Conservation (phyloP, 2,888 invertebrate species). For the Philereme transversata region DNA sequence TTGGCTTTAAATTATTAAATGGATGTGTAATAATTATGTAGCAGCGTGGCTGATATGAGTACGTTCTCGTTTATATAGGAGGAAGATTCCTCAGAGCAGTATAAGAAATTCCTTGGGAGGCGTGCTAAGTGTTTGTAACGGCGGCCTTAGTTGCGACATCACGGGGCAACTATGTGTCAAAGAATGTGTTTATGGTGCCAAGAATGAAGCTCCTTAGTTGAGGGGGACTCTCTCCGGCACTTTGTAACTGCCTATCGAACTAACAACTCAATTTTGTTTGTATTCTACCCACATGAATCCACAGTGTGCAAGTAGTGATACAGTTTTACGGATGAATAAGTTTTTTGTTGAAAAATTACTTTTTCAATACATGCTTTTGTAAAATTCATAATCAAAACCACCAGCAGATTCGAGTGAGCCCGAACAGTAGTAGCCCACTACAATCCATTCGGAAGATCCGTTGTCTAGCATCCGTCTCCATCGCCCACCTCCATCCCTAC, state of each 20-base stretch:
- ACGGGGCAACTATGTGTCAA: conserved; percentile 78
- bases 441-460: too few relatives aligned
- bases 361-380: too few relatives aligned
- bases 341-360: too few relatives aligned
- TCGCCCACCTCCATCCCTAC: too few relatives aligned
- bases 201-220: conserved; percentile 76
- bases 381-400: too few relatives aligned
- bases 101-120: conserved; percentile 69
- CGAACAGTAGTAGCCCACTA: too few relatives aligned
- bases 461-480: too few relatives aligned
- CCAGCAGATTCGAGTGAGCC: too few relatives aligned
- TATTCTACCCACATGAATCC: background rate
- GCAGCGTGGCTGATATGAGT: conserved; percentile 48
- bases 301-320: too few relatives aligned
- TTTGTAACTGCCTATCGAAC: conserved; percentile 42
- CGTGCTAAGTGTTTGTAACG: conserved; percentile 68
- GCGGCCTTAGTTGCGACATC: conserved; percentile 73
- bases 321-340: too few relatives aligned
- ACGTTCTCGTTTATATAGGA: conserved; percentile 57
- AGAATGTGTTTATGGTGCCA: conserved; percentile 82
- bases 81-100: conserved; percentile 67
- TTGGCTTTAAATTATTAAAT: conserved; percentile 61
- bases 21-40: conserved; percentile 68
- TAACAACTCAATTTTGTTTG: conserved; percentile 46
- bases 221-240: conserved; percentile 43